Conservation (phyloP, 2,888 invertebrate species). For the Axea sp. region DNA sequence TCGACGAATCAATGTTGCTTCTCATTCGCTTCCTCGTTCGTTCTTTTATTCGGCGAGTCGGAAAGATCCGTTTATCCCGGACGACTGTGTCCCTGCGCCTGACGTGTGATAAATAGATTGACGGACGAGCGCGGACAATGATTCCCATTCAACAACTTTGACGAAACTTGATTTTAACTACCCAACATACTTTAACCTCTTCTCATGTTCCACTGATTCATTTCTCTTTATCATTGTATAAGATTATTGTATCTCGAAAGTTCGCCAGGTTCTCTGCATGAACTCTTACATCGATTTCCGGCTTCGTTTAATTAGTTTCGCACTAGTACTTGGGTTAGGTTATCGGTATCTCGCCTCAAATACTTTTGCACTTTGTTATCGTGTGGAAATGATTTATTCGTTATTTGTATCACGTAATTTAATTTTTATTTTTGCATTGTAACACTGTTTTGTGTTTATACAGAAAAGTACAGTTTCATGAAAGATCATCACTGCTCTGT, state of each 20-base stretch:
- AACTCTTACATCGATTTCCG: too few species aligned
- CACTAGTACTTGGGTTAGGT: background rate
- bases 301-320: slow-evolving; percentile 1
- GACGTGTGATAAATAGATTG: slow-evolving; percentile 63
- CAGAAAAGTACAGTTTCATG: too few species aligned
- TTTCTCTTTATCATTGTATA: slow-evolving; percentile 25
- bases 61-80: slow-evolving; percentile 48
- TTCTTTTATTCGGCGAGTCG: slow-evolving; percentile 42
- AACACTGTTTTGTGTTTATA: too few species aligned
- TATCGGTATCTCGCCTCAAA: too few species aligned
- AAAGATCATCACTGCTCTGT: too few species aligned
- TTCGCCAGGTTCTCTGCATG: too few species aligned
- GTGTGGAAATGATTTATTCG: too few species aligned
- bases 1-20: slow-evolving; percentile 59
- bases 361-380: too few species aligned
- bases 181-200: slow-evolving; percentile 28
- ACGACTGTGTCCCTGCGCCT: slow-evolving; percentile 35
- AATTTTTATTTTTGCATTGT: too few species aligned
- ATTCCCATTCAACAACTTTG: slow-evolving; percentile 44
- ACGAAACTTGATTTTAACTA: slow-evolving; percentile 55
- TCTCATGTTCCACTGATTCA: slow-evolving; percentile 23
- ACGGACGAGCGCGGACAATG: slow-evolving; percentile 36
- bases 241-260: too few species aligned
- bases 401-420: too few species aligned
- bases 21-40: slow-evolving; percentile 24